A percentile compares a stretch with the other conserved stretches of the same genome.
These are phyloP conservation scores for Echeneis naucrates DNA, from an alignment of 2,797 vertebrate genomes.

Conservation along the genomic window DNA sequence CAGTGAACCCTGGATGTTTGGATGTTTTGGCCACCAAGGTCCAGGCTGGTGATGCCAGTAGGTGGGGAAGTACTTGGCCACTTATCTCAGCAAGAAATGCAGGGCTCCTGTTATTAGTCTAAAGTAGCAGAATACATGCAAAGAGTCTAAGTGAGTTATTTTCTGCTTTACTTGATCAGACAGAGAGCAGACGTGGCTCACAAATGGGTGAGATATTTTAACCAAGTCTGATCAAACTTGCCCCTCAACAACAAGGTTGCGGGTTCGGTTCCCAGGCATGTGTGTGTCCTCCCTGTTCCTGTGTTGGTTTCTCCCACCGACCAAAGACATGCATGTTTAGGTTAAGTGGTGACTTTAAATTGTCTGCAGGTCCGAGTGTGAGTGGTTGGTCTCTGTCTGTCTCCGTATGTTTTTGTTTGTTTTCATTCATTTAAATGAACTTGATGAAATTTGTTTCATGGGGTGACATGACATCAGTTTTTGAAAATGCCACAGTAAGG, in stretches of 20 bases:
- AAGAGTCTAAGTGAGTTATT: not conserved
- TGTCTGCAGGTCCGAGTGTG: too few relatives aligned
- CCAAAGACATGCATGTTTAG: too few relatives aligned
- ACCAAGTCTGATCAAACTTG: not conserved
- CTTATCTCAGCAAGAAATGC: slow-evolving; percentile 53
- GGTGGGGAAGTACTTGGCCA: slow-evolving; percentile 28
- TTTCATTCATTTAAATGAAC: not conserved
- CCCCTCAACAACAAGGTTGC: too few relatives aligned
- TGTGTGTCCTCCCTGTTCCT: too few relatives aligned
- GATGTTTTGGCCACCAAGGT: slow-evolving; percentile 38
- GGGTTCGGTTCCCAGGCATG: too few relatives aligned
- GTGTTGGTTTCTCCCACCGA: too few relatives aligned
- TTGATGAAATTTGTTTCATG: not conserved
- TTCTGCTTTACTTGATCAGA: slow-evolving; percentile 14
- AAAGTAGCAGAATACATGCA: slow-evolving; percentile 21
- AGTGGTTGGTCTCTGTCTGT: too few relatives aligned
- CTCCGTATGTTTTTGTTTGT: too few relatives aligned
- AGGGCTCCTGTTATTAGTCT: slow-evolving; percentile 44
- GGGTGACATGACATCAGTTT: not conserved
- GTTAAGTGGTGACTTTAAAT: too few relatives aligned
- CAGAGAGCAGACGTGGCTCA: not conserved
- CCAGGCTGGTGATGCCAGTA: slow-evolving; percentile 23
- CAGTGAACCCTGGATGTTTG: slow-evolving; percentile 18
- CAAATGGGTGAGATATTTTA: slow-evolving; percentile 13
- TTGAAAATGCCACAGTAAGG: too few relatives aligned